Evolutionary conservation across 2,113 vertebrate genomes (phyloP).

Genomic region (Heterotilapia buettikoferi): DNA sequence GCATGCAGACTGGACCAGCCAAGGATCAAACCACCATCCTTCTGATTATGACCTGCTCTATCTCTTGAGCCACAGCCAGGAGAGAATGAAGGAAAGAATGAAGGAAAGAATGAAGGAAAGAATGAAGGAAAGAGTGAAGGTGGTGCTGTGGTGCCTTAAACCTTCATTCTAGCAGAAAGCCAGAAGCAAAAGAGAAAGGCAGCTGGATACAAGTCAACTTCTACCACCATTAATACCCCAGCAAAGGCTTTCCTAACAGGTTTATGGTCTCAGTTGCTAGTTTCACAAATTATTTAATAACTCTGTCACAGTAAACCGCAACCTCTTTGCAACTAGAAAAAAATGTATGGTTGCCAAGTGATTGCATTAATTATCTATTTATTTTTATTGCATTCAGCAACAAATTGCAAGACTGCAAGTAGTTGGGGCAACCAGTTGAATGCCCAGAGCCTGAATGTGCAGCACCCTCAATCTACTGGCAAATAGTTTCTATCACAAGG

Average conservation of each 20-base stretch:
- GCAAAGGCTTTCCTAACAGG: neutral
- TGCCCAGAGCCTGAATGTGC: neutral
- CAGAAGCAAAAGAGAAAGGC: neutral
- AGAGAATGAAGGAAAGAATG: neutral
- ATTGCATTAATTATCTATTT: neutral
- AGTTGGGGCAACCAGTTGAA: neutral
- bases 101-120: neutral
- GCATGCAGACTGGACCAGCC: neutral
- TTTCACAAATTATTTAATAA: neutral
- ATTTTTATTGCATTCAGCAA: neutral
- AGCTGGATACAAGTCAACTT: neutral
- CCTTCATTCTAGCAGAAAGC: neutral
- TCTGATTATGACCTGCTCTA: neutral
- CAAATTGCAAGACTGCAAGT: neutral
- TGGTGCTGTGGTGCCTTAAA: neutral
- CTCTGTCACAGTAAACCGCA: neutral
- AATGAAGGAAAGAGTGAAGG: neutral
- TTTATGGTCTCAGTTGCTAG: neutral
- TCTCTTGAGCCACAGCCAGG: neutral
- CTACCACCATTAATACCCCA: neutral
- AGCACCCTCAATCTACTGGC: neutral
- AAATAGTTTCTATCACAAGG: neutral
- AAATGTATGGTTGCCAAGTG: neutral
- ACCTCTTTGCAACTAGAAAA: neutral
- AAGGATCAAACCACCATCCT: neutral